Percentiles rank a stretch among this genome's conserved stretches.
These are phyloP conservation scores for Panurus biarmicus DNA, from an alignment of 2,113 vertebrate genomes.

Conservation along the genomic window DNA sequence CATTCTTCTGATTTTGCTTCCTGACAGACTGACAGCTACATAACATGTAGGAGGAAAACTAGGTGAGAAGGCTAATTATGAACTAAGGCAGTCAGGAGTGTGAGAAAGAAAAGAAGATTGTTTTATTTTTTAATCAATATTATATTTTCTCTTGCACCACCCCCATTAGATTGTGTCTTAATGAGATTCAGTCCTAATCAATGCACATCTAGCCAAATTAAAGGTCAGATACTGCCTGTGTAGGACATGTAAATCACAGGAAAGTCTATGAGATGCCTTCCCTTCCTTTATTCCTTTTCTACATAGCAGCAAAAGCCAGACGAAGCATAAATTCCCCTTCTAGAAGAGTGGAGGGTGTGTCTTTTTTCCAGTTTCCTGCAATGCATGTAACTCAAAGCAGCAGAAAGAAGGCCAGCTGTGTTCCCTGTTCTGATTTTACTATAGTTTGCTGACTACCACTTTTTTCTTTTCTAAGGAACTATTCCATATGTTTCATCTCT, in stretches of 20 bases:
- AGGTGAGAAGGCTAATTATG: slow-evolving; percentile 35
- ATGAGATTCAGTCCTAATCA: slow-evolving; percentile 5
- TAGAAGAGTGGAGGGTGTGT: background rate
- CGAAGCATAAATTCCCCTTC: background rate
- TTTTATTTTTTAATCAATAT: slow-evolving; percentile 49
- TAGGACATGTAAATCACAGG: background rate
- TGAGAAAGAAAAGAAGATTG: background rate
- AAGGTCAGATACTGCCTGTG: background rate
- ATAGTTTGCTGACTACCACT: background rate
- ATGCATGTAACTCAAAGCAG: background rate
- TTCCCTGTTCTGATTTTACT: background rate
- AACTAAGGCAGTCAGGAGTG: background rate
- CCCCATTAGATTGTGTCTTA: slow-evolving; percentile 6
- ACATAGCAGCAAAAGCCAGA: background rate
- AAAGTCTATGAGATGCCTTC: background rate
- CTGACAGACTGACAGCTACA: background rate
- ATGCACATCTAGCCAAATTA: slow-evolving; percentile 36
- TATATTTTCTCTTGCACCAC: slow-evolving; percentile 14
- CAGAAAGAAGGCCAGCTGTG: background rate
- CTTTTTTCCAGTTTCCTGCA: background rate
- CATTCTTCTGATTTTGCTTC: background rate
- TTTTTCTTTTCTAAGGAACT: background rate
- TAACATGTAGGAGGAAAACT: slow-evolving; percentile 1
- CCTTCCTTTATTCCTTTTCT: background rate
- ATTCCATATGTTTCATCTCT: background rate